phyloP scores from a whole-genome alignment of 2,888 invertebrate species.

The Clivina fossor region DNA sequence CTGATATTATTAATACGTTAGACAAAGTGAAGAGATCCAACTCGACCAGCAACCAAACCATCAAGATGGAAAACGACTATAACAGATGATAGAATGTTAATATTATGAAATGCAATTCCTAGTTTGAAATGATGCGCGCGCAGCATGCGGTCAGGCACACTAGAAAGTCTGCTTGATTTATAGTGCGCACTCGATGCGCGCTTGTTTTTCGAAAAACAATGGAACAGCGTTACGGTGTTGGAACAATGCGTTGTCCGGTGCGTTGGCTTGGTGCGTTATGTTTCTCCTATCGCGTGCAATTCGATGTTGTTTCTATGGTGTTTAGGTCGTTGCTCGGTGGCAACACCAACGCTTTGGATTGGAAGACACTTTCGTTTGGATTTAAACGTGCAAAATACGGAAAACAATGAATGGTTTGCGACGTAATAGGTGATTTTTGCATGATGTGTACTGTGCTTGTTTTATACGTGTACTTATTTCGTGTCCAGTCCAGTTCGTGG shows the following conservation, averaged over 20 bases:
- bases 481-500: too few species aligned
- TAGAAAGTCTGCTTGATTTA: constrained; percentile 23
- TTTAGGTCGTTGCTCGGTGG: not conserved
- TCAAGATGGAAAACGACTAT: constrained; percentile 25
- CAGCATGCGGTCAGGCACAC: constrained; percentile 20
- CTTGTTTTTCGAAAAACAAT: constrained; percentile 19
- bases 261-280: not conserved
- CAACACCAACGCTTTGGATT: not conserved
- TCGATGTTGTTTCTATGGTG: constrained; percentile 2
- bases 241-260: constrained; percentile 6
- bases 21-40: constrained; percentile 24
- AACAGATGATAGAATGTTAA: constrained; percentile 32
- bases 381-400: constrained; percentile 21
- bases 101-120: constrained; percentile 31
- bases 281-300: constrained; percentile 5
- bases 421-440: constrained; percentile 15
- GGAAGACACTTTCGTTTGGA: constrained; percentile 12
- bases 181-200: constrained; percentile 8
- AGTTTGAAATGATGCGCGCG: constrained; percentile 5
- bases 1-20: constrained; percentile 28
- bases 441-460: too few species aligned
- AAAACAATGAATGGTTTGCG: constrained; percentile 19
- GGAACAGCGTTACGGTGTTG: constrained; percentile 13
- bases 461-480: too few species aligned
- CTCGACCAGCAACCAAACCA: too few species aligned